Evolutionary conservation across 2,113 vertebrate genomes (phyloP), one percentile per base, ranked within the genome.

Genomic region (Oncorhynchus mykiss): DNA sequence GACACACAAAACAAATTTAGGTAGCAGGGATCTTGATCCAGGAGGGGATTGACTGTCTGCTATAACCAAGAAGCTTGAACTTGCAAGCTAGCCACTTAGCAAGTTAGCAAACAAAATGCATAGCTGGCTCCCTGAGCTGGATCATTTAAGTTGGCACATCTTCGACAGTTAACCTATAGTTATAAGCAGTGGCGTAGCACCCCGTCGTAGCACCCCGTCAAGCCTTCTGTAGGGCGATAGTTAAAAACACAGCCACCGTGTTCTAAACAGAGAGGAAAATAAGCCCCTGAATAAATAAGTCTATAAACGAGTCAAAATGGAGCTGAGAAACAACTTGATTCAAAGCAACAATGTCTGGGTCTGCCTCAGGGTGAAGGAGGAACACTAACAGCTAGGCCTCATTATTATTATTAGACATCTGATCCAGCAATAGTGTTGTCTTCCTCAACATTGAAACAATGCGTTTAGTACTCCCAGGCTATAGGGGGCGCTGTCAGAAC

Each of bases 401-500:
- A 57, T 57, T 18, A 57, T 57, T 57, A 13, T 27, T 27, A 27
- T 27, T 27, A 27, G 16, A 14, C 12, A 57, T 39, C 34, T 39
- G 34, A 54, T n/a, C 57, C 20, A 60, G n/a, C 57, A 8, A 60
- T 7, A 60, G 57, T 20, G 18, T n/a, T 18, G 7, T 60, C 22
- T 60, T 60, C 16, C n/a, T 60, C 57, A 60, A 60, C n/a, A 60
- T 18, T 7, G 20, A 22, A 54, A 18, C 51, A 18, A 54, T 54
- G 16, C 51, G 18, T 57, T 18, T 3, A 57, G 67, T 68, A 18
- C 6, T 68, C 18, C 18, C 1, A 34, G 24, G 67, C 11, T 48
- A 8, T 27, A 27, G 34, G 51, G 0, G 27, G 39, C 59, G 16
- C 77, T 88, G 85, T 68, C 71, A 86, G 49, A 93, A 85, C 29